A percentile compares a stretch with the other conserved stretches of the same genome.
Conservation (phyloP, 1,140 invertebrate genomes). For the Nasonia vitripennis region DNA sequence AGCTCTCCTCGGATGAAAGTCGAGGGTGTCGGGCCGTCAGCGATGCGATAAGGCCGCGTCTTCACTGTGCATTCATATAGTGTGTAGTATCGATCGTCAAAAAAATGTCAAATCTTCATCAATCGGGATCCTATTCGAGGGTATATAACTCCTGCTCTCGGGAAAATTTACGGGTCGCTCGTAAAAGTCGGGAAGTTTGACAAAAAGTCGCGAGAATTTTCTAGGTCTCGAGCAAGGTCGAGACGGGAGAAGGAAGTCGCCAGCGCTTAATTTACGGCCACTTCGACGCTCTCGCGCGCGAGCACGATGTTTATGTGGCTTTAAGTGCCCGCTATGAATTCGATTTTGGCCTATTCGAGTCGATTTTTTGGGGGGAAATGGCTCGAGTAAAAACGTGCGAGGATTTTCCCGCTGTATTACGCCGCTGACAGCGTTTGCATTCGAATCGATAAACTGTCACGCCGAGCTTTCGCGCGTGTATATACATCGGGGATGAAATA, state of each 20-base stretch:
- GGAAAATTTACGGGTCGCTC: not conserved
- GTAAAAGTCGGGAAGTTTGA: not conserved
- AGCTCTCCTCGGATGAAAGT: not conserved
- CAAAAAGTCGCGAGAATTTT: slow-evolving; percentile 6
- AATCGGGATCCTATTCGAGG: too few relatives aligned
- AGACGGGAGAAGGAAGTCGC: not conserved
- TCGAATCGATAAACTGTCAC: not conserved
- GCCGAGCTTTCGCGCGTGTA: not conserved
- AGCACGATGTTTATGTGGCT: not conserved
- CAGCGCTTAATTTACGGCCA: not conserved
- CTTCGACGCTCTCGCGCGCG: not conserved
- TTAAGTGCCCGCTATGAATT: not conserved
- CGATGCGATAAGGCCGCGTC: not conserved
- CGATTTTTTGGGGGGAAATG: not conserved
- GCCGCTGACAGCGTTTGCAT: not conserved
- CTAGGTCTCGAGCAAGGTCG: slow-evolving; percentile 36
- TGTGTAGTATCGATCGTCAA: too few relatives aligned
- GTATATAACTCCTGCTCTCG: not conserved
- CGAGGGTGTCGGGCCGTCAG: not conserved
- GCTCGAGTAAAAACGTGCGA: not conserved
- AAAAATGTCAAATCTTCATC: not conserved
- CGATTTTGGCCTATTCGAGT: not conserved
- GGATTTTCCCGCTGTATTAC: not conserved
- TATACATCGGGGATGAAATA: not conserved
- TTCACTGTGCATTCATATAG: not conserved